Percentiles rank a stretch among this genome's conserved stretches.
These are phyloP conservation scores for Philereme vetulata DNA, from an alignment of 2,888 invertebrate genomes.

Conservation along the genomic window DNA sequence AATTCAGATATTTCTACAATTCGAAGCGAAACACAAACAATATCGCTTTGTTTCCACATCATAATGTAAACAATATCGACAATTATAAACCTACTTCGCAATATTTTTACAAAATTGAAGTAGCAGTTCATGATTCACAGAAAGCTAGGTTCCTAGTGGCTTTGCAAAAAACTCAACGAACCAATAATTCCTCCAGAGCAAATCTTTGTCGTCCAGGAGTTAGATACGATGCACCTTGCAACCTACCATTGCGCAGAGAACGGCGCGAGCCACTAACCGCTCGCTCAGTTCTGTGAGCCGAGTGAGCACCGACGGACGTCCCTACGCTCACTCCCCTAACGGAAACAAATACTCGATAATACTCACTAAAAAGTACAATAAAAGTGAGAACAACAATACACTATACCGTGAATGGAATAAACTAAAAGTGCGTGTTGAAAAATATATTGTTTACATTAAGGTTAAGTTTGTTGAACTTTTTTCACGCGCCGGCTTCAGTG, in stretches of 20 bases:
- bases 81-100: no score
- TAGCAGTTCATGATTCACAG: no score
- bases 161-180: neutral
- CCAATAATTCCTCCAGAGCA: conserved; percentile 9
- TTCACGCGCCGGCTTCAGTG: conserved; percentile 68
- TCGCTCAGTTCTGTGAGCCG: conserved; percentile 58
- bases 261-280: conserved; percentile 53
- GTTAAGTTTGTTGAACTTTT: conserved; percentile 81
- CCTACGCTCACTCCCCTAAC: conserved; percentile 44
- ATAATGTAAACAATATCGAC: no score
- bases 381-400: conserved; percentile 5
- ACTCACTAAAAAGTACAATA: conserved; percentile 41
- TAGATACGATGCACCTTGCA: conserved; percentile 50
- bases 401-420: conserved; percentile 40
- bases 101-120: no score
- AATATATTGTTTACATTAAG: conserved; percentile 50
- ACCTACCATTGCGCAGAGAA: conserved; percentile 69
- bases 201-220: conserved; percentile 35
- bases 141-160: no score
- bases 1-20: no score
- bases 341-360: conserved; percentile 39
- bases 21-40: no score
- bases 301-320: conserved; percentile 61
- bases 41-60: no score
- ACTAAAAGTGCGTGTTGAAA: conserved; percentile 34